Base-by-base conservation (phyloP, 2,888 invertebrate genomes). In the Andrena praecox region DNA sequence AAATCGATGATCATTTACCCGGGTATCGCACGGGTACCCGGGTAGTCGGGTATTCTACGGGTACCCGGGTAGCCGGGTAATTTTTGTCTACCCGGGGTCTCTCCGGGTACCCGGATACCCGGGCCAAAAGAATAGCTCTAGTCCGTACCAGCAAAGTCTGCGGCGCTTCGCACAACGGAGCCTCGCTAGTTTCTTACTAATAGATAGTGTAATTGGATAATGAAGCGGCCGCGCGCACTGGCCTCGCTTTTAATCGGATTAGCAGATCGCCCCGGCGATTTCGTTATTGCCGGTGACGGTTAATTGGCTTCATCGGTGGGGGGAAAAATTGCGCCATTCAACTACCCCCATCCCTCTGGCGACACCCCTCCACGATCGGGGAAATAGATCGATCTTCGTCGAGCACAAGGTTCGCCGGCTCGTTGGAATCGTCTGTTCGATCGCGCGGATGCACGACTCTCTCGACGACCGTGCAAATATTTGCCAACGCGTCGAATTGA, bases 381-480 rank as follows among this genome's bases (percentile, higher is more conserved):
- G 60, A 63, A 27, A 63, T 50, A 56, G 80, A 82, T 80, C 82
- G 80, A 52, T 78, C 59, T 16, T 24, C n/a, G 54, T 6, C 33
- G 27, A 48, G 56, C 42, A 42, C 42, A 42, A 16, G 66, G 64
- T 10, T 20, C 16, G 33, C 27, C n/a, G n/a, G 48, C 50, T 60
- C 35, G 52, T 52, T 16, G 66, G 63, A 31, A 56, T 66, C 42
- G 59, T 56, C 56, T 56, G 72, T 52, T 48, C 68, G 68, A 35
- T 66, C 60, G 70, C 74, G 54, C 20, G 50, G 29, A 52, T 20
- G 71, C 3, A 16, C 42, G 69, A 35, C 59, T 42, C 72, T 60
- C 56, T 66, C 77, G 77, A 66, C 74, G 72, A 7, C 52, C 31
- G 56, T 33, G 82, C 73, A 83, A 83, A 83, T 83, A 82, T 83